Evolutionary conservation across 2,797 vertebrate species (phyloP).

Genomic region (Lepidocolaptes lacrymiger): DNA sequence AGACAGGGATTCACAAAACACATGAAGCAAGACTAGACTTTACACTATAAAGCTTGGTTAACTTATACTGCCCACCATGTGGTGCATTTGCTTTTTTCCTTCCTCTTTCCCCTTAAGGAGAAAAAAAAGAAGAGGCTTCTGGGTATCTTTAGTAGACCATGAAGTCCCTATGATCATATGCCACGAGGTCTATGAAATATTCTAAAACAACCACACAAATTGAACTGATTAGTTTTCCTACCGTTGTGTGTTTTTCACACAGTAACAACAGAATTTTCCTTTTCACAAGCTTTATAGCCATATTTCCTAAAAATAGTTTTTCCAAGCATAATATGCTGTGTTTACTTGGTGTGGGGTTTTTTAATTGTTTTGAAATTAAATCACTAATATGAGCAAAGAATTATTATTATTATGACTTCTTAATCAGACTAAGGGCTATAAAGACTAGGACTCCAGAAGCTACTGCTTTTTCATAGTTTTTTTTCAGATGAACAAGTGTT

Average conservation of each 20-base stretch:
- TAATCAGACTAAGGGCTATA: neutral
- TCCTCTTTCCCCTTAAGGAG: neutral
- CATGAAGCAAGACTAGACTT: neutral
- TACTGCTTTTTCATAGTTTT: neutral
- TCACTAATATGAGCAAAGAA: neutral
- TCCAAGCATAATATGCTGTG: neutral
- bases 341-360: neutral
- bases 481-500: neutral
- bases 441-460: neutral
- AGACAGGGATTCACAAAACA: neutral
- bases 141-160: neutral
- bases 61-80: neutral
- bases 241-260: neutral
- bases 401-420: neutral
- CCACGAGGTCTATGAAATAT: neutral
- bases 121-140: neutral
- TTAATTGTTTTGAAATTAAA: neutral
- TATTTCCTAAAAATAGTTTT: neutral
- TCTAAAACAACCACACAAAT: neutral
- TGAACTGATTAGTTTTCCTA: neutral
- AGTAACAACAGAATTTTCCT: neutral
- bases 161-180: neutral
- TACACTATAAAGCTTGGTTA: neutral
- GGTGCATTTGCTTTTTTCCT: neutral
- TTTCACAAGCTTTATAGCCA: neutral